phyloP scores from a whole-genome alignment of 1,140 invertebrate species.

The Bursaphelenchus mucronatus region DNA sequence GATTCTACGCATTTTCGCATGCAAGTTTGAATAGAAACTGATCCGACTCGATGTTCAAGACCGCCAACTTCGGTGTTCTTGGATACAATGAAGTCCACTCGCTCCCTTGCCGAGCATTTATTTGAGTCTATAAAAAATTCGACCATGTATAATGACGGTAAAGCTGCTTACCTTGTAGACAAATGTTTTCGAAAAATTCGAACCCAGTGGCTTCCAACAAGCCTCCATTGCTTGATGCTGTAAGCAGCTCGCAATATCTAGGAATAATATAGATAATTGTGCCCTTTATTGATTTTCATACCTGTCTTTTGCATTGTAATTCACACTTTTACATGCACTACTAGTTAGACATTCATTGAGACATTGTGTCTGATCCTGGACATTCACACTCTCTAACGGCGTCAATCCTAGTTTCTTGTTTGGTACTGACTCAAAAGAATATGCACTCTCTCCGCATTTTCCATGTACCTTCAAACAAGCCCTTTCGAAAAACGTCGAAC shows the following conservation, averaged over 20 bases:
- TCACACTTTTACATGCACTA: constrained; percentile 22
- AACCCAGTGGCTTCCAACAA: constrained; percentile 21
- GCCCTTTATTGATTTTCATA: not conserved
- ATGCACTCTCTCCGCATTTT: constrained; percentile 18
- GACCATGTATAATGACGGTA: not conserved
- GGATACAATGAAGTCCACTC: constrained; percentile 38
- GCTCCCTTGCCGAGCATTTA: constrained; percentile 24
- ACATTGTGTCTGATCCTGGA: constrained; percentile 22
- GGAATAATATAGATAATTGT: not conserved
- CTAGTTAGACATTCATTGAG: constrained; percentile 24
- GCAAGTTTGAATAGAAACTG: constrained; percentile 35
- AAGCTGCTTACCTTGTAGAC: constrained; percentile 27
- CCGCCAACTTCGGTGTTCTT: constrained; percentile 25
- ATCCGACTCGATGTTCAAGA: constrained; percentile 24
- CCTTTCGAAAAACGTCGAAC: constrained; percentile 29
- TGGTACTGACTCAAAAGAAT: constrained; percentile 20
- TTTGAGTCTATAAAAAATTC: constrained; percentile 17
- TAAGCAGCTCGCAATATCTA: constrained; percentile 21
- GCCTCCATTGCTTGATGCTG: not conserved
- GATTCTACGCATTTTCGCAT: constrained; percentile 44
- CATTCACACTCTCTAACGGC: constrained; percentile 19
- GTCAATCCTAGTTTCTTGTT: constrained; percentile 8
- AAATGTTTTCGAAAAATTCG: constrained; percentile 43
- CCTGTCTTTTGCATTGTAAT: constrained; percentile 23
- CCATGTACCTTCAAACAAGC: constrained; percentile 25